Conservation (phyloP, 2,797 vertebrate species). For the Agapornis canus region DNA sequence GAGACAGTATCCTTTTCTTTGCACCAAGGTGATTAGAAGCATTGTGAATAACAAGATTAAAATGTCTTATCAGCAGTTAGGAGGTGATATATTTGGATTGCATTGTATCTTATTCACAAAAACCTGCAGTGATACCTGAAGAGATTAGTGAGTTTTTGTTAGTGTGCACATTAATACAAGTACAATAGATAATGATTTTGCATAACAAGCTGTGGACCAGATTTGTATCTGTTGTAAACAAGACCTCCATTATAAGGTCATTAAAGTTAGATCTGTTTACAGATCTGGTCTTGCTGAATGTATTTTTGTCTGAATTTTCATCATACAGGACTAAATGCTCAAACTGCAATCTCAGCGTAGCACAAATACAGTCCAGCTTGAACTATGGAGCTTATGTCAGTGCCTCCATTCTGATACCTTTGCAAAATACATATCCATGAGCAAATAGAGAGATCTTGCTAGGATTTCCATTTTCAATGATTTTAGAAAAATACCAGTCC, state of each 20-base stretch:
- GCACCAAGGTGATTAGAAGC: neutral
- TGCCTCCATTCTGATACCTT: neutral
- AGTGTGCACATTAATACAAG: neutral
- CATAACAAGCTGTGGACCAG: neutral
- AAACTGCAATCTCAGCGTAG: neutral
- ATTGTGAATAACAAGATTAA: neutral
- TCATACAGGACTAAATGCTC: neutral
- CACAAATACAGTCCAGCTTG: neutral
- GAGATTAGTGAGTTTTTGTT: conserved; percentile 27
- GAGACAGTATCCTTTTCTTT: neutral
- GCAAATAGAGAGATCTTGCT: neutral
- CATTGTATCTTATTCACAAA: neutral
- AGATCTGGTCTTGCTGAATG: neutral
- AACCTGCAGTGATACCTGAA: neutral
- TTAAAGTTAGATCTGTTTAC: neutral
- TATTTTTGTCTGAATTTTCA: neutral
- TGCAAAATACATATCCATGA: neutral
- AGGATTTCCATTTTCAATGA: neutral
- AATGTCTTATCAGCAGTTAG: neutral
- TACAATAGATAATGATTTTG: neutral
- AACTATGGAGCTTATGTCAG: neutral
- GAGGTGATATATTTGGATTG: neutral
- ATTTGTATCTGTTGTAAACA: neutral
- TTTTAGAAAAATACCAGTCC: neutral
- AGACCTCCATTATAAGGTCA: neutral